These are phyloP conservation scores for Oreocharis arfaki DNA, from an alignment of 2,113 vertebrate genomes.

Conservation along the genomic window DNA sequence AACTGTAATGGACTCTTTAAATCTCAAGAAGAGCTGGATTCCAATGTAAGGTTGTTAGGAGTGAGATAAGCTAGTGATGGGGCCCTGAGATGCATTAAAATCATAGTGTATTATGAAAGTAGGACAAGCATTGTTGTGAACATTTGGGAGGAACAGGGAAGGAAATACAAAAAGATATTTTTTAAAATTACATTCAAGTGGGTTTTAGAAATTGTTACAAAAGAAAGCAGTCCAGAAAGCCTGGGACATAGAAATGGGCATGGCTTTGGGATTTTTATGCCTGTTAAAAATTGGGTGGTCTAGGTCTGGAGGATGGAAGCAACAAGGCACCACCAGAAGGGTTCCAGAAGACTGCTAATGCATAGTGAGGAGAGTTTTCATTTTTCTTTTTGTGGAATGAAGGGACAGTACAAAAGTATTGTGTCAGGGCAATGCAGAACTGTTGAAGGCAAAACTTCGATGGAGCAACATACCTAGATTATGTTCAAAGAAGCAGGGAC, in stretches of 20 bases:
- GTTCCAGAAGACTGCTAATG: background rate
- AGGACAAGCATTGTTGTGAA: background rate
- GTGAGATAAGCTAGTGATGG: background rate
- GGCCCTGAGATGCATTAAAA: background rate
- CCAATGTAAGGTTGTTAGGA: background rate
- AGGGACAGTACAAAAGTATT: background rate
- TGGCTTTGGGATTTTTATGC: background rate
- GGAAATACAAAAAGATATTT: background rate
- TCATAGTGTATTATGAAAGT: accelerated
- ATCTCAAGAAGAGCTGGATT: background rate
- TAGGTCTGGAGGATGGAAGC: background rate
- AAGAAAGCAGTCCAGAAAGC: background rate
- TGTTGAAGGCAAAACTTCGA: background rate
- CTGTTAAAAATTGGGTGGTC: background rate
- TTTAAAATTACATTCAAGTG: background rate
- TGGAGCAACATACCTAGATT: background rate
- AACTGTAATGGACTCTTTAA: background rate
- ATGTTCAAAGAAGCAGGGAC: background rate
- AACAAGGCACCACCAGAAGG: background rate
- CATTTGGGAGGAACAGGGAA: background rate
- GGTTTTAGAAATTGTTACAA: background rate
- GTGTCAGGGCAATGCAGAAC: background rate
- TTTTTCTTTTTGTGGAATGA: background rate
- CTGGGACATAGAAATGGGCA: background rate
- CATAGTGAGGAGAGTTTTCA: background rate